phyloP scores from a whole-genome alignment of 1,140 invertebrate genomes.

The Telenomus remus region DNA sequence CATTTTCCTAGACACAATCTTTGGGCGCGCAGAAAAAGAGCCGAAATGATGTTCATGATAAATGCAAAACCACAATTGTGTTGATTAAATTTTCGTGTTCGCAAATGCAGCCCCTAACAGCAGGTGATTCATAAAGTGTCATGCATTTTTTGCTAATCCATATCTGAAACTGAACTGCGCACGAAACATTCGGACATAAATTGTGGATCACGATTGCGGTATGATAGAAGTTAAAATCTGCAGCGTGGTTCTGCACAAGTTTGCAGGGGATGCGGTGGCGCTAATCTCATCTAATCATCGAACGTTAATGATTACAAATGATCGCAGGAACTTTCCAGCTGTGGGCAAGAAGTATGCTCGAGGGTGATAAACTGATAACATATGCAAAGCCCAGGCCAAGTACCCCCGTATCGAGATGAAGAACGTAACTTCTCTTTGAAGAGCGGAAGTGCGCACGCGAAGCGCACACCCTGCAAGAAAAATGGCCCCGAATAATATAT shows the following conservation, averaged over 20 bases:
- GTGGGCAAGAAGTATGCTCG: slow-evolving; percentile 46
- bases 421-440: slow-evolving; percentile 22
- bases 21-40: too few relatives aligned
- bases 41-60: too few relatives aligned
- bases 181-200: slow-evolving; percentile 45
- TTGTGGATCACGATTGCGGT: slow-evolving; percentile 50
- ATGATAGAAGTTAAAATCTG: slow-evolving; percentile 46
- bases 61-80: too few relatives aligned
- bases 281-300: slow-evolving; percentile 61
- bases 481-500: slow-evolving; percentile 39
- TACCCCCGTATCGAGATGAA: slow-evolving; percentile 42
- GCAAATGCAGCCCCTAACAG: too few relatives aligned
- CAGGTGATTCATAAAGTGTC: too few relatives aligned
- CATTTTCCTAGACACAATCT: too few relatives aligned
- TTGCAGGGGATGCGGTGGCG: slow-evolving; percentile 38
- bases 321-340: slow-evolving; percentile 53
- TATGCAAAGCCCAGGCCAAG: slow-evolving; percentile 45
- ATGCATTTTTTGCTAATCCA: too few relatives aligned
- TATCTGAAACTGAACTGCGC: slow-evolving; percentile 2
- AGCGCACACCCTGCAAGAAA: slow-evolving; percentile 31
- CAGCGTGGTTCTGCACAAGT: slow-evolving; percentile 19
- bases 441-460: slow-evolving; percentile 44
- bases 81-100: too few relatives aligned
- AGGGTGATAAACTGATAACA: slow-evolving; percentile 59
- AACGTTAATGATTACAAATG: slow-evolving; percentile 61